These are phyloP conservation scores for Acronicta alni DNA, from an alignment of 2,888 invertebrate species.

Conservation along the genomic window DNA sequence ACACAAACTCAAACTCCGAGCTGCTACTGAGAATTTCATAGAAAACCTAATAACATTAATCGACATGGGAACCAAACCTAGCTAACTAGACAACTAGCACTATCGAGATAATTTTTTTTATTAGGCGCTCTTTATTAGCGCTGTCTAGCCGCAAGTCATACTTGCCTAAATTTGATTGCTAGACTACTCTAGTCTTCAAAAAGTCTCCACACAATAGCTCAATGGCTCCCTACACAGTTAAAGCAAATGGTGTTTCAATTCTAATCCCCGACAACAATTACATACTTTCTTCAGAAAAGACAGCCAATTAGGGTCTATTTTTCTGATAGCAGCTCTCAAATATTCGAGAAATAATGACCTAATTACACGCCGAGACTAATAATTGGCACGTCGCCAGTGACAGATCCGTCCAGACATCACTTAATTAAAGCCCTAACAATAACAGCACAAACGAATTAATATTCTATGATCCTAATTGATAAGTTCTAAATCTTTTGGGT, in stretches of 20 bases:
- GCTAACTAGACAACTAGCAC: no score
- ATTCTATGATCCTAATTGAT: slow-evolving; percentile 27
- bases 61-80: no score
- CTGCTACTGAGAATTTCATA: no score
- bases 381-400: slow-evolving; percentile 7
- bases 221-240: not conserved
- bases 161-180: no score
- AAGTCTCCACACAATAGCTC: no score
- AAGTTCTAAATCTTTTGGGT: slow-evolving; percentile 5
- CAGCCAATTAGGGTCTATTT: not conserved
- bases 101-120: no score
- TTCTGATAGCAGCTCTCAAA: not conserved
- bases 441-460: slow-evolving; percentile 29
- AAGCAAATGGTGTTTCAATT: not conserved
- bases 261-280: not conserved
- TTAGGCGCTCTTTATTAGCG: no score
- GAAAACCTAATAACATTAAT: no score
- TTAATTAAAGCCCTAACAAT: slow-evolving; percentile 35
- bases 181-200: no score
- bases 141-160: no score
- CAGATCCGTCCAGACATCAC: slow-evolving; percentile 7
- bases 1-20: no score
- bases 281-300: not conserved
- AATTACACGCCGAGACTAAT: slow-evolving; percentile 1
- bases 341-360: not conserved